Conservation (phyloP, 1,140 invertebrate species). For the Leptinotarsa defecta region DNA sequence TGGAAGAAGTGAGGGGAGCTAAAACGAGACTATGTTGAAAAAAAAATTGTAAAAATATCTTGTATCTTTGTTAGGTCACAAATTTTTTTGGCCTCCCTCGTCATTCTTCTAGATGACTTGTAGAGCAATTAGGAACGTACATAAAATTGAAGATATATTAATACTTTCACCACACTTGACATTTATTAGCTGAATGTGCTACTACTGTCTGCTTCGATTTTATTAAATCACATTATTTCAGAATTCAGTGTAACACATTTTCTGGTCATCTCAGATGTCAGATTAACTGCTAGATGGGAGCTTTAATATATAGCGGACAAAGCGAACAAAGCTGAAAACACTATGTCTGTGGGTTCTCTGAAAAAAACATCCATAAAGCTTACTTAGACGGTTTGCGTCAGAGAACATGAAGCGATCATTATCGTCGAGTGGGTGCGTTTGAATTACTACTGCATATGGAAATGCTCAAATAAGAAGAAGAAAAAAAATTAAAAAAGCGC, state of each 20-base stretch:
- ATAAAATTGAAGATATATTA: neutral
- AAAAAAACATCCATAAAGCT: neutral
- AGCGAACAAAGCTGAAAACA: neutral
- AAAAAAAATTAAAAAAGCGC: neutral
- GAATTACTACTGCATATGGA: conserved; percentile 11
- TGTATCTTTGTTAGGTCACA: too few relatives aligned
- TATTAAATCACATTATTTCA: neutral
- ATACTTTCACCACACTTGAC: neutral
- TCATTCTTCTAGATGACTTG: too few relatives aligned
- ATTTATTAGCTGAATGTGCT: neutral
- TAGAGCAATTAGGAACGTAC: neutral
- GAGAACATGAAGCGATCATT: conserved; percentile 12
- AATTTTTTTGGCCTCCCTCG: too few relatives aligned
- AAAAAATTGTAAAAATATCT: too few relatives aligned
- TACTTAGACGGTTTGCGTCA: neutral
- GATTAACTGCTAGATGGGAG: neutral
- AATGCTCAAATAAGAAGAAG: neutral
- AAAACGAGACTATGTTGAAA: too few relatives aligned
- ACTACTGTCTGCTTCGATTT: neutral
- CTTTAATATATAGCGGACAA: neutral
- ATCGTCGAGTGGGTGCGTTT: neutral
- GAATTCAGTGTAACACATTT: neutral
- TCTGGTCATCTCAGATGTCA: neutral
- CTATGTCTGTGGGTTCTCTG: neutral
- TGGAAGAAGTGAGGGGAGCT: too few relatives aligned